Percentiles rank a stretch among this genome's conserved stretches.
Conservation (phyloP, 2,113 vertebrate genomes). For the Enhydra lutris region DNA sequence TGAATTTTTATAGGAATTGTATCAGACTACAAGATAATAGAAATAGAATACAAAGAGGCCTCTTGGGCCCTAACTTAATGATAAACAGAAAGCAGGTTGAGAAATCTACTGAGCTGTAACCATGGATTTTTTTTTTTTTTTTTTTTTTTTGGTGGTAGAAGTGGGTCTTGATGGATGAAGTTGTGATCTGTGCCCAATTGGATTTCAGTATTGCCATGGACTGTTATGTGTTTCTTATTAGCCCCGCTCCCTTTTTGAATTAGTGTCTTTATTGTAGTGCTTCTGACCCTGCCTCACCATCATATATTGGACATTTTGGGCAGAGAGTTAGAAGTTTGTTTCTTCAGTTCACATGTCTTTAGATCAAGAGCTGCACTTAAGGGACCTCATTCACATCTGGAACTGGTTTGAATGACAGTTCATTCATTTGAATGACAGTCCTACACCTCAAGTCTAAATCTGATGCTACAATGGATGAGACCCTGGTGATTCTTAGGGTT, state of each 20-base stretch:
- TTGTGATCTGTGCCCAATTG: background rate
- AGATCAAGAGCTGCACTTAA: background rate
- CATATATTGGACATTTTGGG: background rate
- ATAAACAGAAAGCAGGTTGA: background rate
- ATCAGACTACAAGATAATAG: background rate
- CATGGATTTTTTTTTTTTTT: background rate
- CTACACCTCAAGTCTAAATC: background rate
- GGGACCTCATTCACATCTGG: background rate
- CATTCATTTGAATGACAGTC: too few relatives aligned
- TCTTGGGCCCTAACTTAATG: background rate
- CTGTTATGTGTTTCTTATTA: background rate
- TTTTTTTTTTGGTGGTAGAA: background rate
- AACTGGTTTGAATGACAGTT: background rate
- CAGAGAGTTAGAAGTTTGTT: background rate
- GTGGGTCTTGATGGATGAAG: background rate
- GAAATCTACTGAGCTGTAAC: background rate
- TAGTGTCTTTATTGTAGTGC: background rate
- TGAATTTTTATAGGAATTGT: background rate
- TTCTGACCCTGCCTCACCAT: background rate
- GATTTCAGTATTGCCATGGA: background rate
- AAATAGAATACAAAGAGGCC: background rate
- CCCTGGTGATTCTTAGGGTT: background rate
- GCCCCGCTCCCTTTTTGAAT: background rate
- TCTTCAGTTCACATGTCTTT: background rate
- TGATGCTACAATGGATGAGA: background rate